phyloP scores from a whole-genome alignment of 2,888 invertebrate species.

The Tachina lurida region DNA sequence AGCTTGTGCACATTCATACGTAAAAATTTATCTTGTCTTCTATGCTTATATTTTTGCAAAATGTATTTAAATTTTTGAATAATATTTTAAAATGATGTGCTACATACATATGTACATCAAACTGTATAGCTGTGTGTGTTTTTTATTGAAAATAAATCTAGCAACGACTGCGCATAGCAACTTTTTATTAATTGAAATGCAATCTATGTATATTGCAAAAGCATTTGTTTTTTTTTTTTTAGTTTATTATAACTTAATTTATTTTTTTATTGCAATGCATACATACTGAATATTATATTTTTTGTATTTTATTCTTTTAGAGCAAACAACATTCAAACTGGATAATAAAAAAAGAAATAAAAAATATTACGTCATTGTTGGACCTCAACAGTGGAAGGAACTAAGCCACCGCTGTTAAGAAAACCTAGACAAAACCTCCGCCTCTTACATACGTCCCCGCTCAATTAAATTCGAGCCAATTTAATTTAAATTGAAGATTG shows the following conservation, averaged over 20 bases:
- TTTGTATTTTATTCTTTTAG: constrained; percentile 59
- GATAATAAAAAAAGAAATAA: constrained; percentile 75
- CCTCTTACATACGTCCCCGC: constrained; percentile 64
- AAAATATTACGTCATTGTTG: constrained; percentile 66
- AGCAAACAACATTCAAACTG: constrained; percentile 77
- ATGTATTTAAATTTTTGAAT: no score
- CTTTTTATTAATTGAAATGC: no score
- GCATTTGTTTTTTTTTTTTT: no score
- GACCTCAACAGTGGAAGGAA: constrained; percentile 68
- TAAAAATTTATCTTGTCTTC: no score
- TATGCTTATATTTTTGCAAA: no score
- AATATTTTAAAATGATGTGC: no score
- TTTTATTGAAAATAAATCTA: no score
- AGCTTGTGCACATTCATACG: neutral
- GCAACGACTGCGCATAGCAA: no score
- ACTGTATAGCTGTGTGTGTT: no score
- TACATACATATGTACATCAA: no score
- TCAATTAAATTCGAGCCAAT: constrained; percentile 65
- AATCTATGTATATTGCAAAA: no score
- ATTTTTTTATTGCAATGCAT: neutral
- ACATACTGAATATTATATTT: neutral
- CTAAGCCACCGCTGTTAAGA: constrained; percentile 69
- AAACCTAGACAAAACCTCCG: constrained; percentile 63
- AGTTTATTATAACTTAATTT: neutral
- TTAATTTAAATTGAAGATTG: constrained; percentile 40